Evolutionary conservation across 2,113 vertebrate genomes (phyloP), one percentile per base, ranked within the genome.

Genomic region (Cebidichthys violaceus): DNA sequence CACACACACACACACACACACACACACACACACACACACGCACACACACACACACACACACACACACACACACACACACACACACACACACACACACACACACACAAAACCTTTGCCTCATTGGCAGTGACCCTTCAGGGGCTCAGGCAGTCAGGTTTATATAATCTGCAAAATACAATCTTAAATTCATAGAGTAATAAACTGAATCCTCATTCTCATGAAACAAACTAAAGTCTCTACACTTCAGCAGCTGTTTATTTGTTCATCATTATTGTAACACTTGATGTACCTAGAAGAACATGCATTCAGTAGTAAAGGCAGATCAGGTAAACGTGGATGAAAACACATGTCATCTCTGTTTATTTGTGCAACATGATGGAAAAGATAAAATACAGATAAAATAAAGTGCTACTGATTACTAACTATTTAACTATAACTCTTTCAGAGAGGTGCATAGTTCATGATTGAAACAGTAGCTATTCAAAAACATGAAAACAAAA

Each of bases 121-220:
- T 86, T 82, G 75, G 78, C 59, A 27, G 47, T 71, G 69, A 73
- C 81, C 85, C 77, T 57, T 79, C 70, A 59, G 35, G 55, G 68
- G 35, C 60, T 80, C 74, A 60, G 43, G 65, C 77, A 79, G 64
- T 35, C 15, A 18, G 59, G 24, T 39, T 85, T 88, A 81, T 83
- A 77, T 84, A 89, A 90, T 87, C 82, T 52, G 45, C 45, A 71
- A 54, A 73, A 61, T 61, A 81, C 13, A 41, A 65, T 41, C 11
- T 66, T 14, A 24, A 41, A n/a, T 41, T 13, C 35, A 3, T 20
- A 61, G 11, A 65, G 13, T 27, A 15, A 66, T 24, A 27, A 43
- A 24, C 62, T 65, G 35, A 65, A 24, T 47, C 67, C 37, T 70
- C 41, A 37, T 69, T 31, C 69, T 52, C 18, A 41, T 17, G 54